Percentiles rank a stretch among this genome's conserved stretches.
phyloP scores from a whole-genome alignment of 2,113 vertebrate species.

The Pangasianodon hypophthalmus region DNA sequence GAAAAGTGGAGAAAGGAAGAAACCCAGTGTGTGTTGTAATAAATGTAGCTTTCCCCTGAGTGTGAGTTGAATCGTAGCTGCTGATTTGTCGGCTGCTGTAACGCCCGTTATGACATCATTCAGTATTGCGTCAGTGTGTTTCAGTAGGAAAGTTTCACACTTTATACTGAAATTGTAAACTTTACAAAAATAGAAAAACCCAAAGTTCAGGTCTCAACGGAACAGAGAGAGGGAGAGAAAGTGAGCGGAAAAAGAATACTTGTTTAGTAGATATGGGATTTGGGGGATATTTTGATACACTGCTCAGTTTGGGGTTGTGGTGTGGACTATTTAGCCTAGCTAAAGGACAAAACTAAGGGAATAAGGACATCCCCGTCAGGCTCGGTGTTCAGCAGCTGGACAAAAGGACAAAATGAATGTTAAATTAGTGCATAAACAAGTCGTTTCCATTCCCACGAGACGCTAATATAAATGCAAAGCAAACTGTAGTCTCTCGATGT shows the following conservation, averaged over 20 bases:
- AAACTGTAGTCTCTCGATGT: neutral
- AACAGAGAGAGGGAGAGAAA: neutral
- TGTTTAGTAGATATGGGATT: neutral
- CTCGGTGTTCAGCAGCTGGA: slow-evolving; percentile 10
- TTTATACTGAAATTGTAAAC: neutral
- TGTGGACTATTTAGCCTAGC: neutral
- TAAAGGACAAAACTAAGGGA: neutral
- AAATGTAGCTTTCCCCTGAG: neutral
- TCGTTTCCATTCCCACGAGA: slow-evolving; percentile 1
- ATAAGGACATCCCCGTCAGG: neutral
- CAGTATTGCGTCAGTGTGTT: neutral
- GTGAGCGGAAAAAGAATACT: neutral
- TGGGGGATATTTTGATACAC: neutral
- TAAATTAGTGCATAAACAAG: slow-evolving; percentile 15
- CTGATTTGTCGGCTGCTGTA: neutral
- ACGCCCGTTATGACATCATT: neutral
- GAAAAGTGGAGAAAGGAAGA: no score
- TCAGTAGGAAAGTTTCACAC: neutral
- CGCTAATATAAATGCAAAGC: slow-evolving; percentile 19
- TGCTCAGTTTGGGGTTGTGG: neutral
- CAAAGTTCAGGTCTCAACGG: neutral
- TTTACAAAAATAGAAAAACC: neutral
- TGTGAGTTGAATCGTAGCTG: neutral
- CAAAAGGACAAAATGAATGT: slow-evolving; percentile 24
- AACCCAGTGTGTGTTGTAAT: neutral